Evolutionary conservation across 1,140 invertebrate species (phyloP), one percentile per base, ranked within the genome.

Genomic region (Drosophila nannoptera): DNA sequence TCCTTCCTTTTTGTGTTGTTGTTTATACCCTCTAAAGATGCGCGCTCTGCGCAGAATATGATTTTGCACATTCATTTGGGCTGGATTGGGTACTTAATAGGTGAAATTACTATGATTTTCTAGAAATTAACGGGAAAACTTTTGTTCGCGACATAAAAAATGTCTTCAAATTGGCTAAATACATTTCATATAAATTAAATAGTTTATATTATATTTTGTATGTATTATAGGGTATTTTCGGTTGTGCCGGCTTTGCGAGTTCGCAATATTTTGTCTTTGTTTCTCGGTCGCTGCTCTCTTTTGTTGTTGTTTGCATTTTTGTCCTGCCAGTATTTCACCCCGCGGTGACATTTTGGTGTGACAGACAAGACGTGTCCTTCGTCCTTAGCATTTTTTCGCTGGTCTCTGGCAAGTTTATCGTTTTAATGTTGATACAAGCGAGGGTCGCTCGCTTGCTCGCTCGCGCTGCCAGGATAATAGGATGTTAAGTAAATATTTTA

Each of bases 301-400:
- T 36, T 62, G 53, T 63, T 69, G 60, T 60, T 77, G 61, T 84
- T 71, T 63, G 65, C 61, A 68, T 77, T 78, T 72, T 75, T 65
- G 65, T 70, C 59, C 73, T 64, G 71, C 63, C 81, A 76, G 80
- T 84, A 86, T 83, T 87, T 87, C 84, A 87, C 77, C 81, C 80
- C 84, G 77, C 80, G 75, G 84, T 84, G 84, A 87, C 84, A 87
- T 87, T 87, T 87, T 75, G 72, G 75, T 76, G 77, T 87, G 84
- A 87, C 86, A 87, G 84, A 87, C 84, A 87, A 87, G 84, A 87
- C 84, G 84, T 87, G 84, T 87, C 84, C 80, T 87, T 87, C 80
- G 84, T 87, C 82, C 81, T 78, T 68, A 68, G 58, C 68, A 65
- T 66, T 80, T 71, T 64, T 65, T 69, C 40, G 66, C 48, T 68